These are phyloP conservation scores for Etheostoma cragini DNA, from an alignment of 2,113 vertebrate species.

Conservation along the genomic window DNA sequence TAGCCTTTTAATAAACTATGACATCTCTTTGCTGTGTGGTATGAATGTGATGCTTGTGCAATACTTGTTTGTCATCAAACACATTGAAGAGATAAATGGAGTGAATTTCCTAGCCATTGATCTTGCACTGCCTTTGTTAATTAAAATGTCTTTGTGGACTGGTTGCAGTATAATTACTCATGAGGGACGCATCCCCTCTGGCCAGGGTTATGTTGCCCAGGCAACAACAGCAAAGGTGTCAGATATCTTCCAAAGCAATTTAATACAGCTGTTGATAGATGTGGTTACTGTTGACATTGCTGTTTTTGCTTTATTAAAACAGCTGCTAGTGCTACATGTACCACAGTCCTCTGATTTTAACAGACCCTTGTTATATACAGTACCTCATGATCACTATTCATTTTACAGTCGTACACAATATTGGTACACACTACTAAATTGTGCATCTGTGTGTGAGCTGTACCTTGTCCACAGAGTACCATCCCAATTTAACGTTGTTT, in stretches of 20 bases:
- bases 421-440: not conserved
- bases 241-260: constrained; percentile 52
- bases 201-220: constrained; percentile 48
- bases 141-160: constrained; percentile 72
- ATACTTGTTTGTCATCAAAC: constrained; percentile 52
- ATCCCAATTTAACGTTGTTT: not conserved
- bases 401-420: not conserved
- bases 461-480: not conserved
- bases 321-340: constrained; percentile 26
- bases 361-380: constrained; percentile 11
- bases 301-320: constrained; percentile 42
- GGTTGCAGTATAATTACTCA: constrained; percentile 69
- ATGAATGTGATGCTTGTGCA: constrained; percentile 39
- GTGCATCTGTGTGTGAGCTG: not conserved
- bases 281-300: constrained; percentile 29
- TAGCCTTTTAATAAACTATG: constrained; percentile 21
- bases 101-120: constrained; percentile 57
- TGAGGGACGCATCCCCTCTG: constrained; percentile 57
- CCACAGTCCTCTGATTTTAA: constrained; percentile 23
- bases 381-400: constrained; percentile 13
- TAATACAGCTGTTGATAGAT: constrained; percentile 47
- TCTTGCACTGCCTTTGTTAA: constrained; percentile 57
- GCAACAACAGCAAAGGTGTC: constrained; percentile 63
- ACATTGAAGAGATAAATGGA: constrained; percentile 54
- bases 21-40: constrained; percentile 31